A percentile compares a stretch with the other conserved stretches of the same genome.
phyloP scores from a whole-genome alignment of 2,888 invertebrate genomes.

The Hydrotaea diabolus region DNA sequence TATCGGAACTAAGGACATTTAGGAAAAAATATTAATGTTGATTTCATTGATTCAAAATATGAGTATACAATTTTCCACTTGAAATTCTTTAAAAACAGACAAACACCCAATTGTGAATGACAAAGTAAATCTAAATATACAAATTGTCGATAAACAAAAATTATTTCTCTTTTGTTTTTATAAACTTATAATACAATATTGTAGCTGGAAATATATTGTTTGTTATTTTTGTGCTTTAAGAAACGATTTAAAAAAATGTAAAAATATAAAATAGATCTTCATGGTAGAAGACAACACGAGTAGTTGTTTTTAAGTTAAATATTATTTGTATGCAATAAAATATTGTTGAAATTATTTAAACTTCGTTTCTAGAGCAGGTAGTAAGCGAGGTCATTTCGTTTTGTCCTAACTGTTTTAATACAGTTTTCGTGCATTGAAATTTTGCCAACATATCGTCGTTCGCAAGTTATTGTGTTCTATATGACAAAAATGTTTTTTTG shows the following conservation, averaged over 20 bases:
- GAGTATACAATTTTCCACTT: too few species aligned
- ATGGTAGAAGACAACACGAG: slow-evolving; percentile 31
- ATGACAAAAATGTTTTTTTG: too few species aligned
- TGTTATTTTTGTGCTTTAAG: slow-evolving; percentile 1
- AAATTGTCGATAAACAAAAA: slow-evolving; percentile 8
- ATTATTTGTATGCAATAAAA: slow-evolving; percentile 64
- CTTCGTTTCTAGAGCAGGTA: too few species aligned
- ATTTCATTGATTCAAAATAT: background rate
- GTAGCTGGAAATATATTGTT: slow-evolving; percentile 40
- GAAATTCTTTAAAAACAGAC: background rate
- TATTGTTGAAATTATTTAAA: slow-evolving; percentile 51
- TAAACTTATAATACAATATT: slow-evolving; percentile 32
- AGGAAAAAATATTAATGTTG: background rate
- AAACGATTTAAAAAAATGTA: slow-evolving; percentile 42
- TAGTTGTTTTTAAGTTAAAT: slow-evolving; percentile 51
- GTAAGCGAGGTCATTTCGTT: too few species aligned
- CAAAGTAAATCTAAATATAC: background rate
- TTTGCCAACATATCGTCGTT: too few species aligned
- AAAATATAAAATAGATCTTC: slow-evolving; percentile 43
- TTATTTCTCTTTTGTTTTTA: slow-evolving; percentile 42
- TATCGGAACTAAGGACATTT: too few species aligned
- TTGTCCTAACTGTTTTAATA: too few species aligned
- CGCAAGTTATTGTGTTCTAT: too few species aligned
- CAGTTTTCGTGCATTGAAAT: too few species aligned
- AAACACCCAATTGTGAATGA: background rate